phyloP scores from a whole-genome alignment of 1,140 invertebrate genomes.

The Drosophila pachea region DNA sequence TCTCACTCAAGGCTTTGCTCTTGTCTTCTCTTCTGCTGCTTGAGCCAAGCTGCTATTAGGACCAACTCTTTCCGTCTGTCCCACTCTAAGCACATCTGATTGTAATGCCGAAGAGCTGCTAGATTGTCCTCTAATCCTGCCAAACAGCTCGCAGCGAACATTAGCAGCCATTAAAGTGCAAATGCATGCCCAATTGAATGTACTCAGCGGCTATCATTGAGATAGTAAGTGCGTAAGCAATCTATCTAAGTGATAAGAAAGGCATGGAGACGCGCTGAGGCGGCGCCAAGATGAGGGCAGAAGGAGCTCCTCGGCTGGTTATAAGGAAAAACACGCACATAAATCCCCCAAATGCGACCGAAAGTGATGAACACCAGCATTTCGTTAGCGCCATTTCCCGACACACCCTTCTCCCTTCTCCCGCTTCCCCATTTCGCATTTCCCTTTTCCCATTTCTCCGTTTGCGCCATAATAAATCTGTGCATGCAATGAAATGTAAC shows the following conservation, averaged over 20 bases:
- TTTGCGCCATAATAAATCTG: conserved; percentile 72
- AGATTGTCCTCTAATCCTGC: neutral
- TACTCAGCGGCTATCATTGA: conserved; percentile 7
- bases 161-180: neutral
- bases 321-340: conserved; percentile 38
- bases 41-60: too few species aligned
- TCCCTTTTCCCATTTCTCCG: conserved; percentile 26
- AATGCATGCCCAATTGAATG: conserved; percentile 7
- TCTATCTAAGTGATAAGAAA: conserved; percentile 14
- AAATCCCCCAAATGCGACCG: conserved; percentile 21
- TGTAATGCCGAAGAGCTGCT: neutral
- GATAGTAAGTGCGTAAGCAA: conserved; percentile 15
- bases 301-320: conserved; percentile 11
- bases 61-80: too few species aligned
- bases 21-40: too few species aligned
- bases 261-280: neutral
- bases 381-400: conserved; percentile 30
- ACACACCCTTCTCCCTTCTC: too few species aligned
- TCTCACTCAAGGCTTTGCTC: too few species aligned
- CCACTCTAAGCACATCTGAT: too few species aligned
- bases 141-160: neutral
- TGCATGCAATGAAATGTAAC: conserved; percentile 77
- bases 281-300: conserved; percentile 15
- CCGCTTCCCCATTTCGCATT: too few species aligned
- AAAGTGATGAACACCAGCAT: conserved; percentile 25